Percentiles rank a stretch among this genome's conserved stretches.
These are phyloP conservation scores for Harpalus rufipes DNA, from an alignment of 2,888 invertebrate species.

Conservation along the genomic window DNA sequence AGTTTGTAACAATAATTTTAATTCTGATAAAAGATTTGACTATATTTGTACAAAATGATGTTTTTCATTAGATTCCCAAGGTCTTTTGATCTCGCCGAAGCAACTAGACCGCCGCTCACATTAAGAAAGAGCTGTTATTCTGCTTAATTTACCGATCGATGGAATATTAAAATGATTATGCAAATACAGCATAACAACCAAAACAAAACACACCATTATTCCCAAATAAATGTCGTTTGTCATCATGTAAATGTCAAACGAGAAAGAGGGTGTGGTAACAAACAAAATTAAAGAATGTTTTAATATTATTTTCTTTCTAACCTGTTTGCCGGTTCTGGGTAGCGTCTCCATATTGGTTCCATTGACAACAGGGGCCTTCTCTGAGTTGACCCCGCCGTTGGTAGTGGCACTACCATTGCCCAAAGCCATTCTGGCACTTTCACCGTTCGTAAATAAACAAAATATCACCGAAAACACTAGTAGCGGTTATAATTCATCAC, in stretches of 20 bases:
- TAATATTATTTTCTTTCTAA: constrained; percentile 71
- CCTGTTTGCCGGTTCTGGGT: constrained; percentile 81
- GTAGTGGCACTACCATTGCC: constrained; percentile 76
- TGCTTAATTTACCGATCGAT: constrained; percentile 27
- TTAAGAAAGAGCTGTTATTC: constrained; percentile 3
- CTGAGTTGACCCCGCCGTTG: constrained; percentile 76
- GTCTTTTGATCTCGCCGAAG: not conserved
- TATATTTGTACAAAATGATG: not conserved
- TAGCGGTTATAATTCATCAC: constrained; percentile 48
- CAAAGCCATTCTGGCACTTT: constrained; percentile 74
- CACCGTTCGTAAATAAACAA: constrained; percentile 60
- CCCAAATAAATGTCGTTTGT: not conserved
- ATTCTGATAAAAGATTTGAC: no score
- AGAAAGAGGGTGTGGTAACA: constrained; percentile 56
- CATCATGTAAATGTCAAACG: constrained; percentile 46
- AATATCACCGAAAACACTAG: constrained; percentile 46
- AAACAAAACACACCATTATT: constrained; percentile 7
- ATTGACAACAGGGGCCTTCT: constrained; percentile 81
- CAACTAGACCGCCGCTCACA: not conserved
- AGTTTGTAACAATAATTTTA: no score
- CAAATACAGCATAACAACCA: not conserved
- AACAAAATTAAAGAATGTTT: constrained; percentile 10
- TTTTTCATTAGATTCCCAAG: not conserved
- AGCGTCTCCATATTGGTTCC: constrained; percentile 82
- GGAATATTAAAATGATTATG: constrained; percentile 48